Evolutionary conservation across 2,113 vertebrate genomes (phyloP), one percentile per base, ranked within the genome.

Genomic region (Rhinogobius similis): DNA sequence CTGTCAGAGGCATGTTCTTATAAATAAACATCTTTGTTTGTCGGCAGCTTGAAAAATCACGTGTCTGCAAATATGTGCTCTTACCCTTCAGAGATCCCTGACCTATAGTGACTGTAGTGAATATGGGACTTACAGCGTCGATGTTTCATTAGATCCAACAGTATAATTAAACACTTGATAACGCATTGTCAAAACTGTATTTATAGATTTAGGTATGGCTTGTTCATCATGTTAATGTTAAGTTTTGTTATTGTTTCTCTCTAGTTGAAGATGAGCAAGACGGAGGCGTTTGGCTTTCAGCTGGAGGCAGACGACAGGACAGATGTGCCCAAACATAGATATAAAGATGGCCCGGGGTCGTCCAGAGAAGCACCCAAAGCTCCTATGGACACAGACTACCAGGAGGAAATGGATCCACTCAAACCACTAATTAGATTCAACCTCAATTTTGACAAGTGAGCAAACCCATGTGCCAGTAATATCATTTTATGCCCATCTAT

Each of bases 341-440:
- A 53, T 83, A 89, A 43, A 79, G 80, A 6, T 78, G 86, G 27
- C 41, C 46, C 76, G 46, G 90, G 93, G 23, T 92, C 90, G 58
- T 84, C 92, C 8, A 53, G 77, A 0, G 90, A 92, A 38, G 66
- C 85, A 7, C 89, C 92, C 32, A 91, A 87, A 64, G 91, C 90
- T 2, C 93, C 93, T 24, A 95, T 96, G 94, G 96, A 97, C 82
- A 95, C 95, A 3, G 88, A 94, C 29, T 95, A 93, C 21, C 92
- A 93, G 70, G 93, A 95, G 86, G 93, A 95, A 26, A 81, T 93
- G 50, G 88, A 90, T 62, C 0, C 53, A 0, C 58, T 70, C 18
- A 82, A 79, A 53, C 87, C 90, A 32, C 59, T 89, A 82, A 79
- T 96, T 68, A 94, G 89, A 76, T 89, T 96, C 66, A 93, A 96